Base-by-base conservation (phyloP, 2,888 invertebrate species). In the Drosophila kambysellisi region DNA sequence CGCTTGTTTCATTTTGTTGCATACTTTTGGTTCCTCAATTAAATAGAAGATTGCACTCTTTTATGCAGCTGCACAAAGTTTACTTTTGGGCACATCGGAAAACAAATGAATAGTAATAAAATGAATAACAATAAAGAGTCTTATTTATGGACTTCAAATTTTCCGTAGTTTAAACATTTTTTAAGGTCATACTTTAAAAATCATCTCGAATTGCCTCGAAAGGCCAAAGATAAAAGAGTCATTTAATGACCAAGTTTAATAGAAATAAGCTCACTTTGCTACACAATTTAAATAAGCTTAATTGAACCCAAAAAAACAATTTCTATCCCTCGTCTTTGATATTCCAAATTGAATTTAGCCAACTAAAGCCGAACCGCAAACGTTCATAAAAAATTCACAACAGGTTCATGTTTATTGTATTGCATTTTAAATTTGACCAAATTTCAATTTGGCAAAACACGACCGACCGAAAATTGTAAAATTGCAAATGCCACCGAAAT, bases 381-480 rank as follows among this genome's bases (percentile, higher is more conserved):
- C 64, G 39, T 56, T 25, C 71, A 65, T 71, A 53, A 59, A 20
- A 65, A 56, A 74, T 67, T 41, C 80, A 77, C 61, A 66, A 54
- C 63, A 66, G 52, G n/a, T 57, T 74, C 59, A 69, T 71, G 58
- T 75, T 74, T 67, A 71, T 65, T 78, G 61, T 53, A 63, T 68
- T 65, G 65, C 61, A 78, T 74, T 71, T 74, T 54, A 62, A 70
- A 83, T 82, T 81, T 81, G 62, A 83, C 81, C 70, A 83, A 86
- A 83, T 86, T 85, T 85, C 76, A 88, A 77, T 88, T 82, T 82
- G 35, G 39, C 63, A 67, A 75, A 70, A 70, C 58, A 75, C 48
- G 17, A 41, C 52, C 12, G 53, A 41, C 33, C 29, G 39, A 67
- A 64, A 57, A 61, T 61, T 65, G 61, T 39, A 65, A 79, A 56